phyloP scores from a whole-genome alignment of 2,797 vertebrate genomes.

The Pyrocephalus nanus region DNA sequence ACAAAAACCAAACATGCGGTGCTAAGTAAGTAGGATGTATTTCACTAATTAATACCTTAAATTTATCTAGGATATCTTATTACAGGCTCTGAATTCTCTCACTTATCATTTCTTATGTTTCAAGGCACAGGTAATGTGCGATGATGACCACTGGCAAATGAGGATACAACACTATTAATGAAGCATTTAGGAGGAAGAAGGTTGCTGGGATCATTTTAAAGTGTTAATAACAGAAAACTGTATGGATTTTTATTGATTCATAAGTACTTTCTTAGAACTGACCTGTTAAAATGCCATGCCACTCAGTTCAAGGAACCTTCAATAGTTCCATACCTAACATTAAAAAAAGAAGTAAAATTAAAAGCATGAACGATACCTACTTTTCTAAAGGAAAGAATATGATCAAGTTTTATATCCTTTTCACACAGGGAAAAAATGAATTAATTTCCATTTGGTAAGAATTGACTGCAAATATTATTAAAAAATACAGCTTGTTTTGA shows the following conservation, averaged over 20 bases:
- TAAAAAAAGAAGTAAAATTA: background rate
- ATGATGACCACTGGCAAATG: background rate
- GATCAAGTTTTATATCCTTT: background rate
- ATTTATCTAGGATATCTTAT: background rate
- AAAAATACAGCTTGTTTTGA: background rate
- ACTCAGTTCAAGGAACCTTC: background rate
- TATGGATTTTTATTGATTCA: background rate
- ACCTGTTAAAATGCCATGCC: background rate
- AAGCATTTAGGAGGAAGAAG: background rate
- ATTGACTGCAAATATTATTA: background rate
- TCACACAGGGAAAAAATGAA: background rate
- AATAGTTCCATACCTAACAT: background rate
- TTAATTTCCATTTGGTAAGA: background rate
- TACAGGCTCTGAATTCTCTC: background rate
- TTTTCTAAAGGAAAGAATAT: background rate
- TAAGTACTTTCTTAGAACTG: background rate
- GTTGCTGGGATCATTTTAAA: background rate
- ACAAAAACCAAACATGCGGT: background rate
- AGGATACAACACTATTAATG: background rate
- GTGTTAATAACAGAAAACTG: background rate
- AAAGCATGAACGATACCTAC: background rate
- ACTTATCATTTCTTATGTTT: background rate
- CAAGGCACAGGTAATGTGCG: no score
- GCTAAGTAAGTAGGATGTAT: background rate
- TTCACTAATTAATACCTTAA: background rate